Conservation (phyloP, 2,888 invertebrate species). For the Ornithoptera alexandrae region DNA sequence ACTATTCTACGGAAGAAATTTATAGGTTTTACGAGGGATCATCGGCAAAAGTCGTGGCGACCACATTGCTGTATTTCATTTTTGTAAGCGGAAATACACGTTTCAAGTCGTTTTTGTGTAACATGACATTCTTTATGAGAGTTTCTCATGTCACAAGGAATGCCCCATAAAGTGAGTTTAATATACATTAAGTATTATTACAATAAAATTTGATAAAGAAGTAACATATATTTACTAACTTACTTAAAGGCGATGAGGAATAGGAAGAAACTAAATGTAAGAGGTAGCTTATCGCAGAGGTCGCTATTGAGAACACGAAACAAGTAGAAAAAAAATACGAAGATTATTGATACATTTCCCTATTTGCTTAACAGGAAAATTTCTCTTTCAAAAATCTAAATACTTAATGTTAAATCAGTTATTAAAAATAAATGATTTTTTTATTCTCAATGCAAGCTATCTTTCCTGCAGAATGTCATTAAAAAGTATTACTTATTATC, state of each 20-base stretch:
- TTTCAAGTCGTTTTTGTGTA: slow-evolving; percentile 55
- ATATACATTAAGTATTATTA: not conserved
- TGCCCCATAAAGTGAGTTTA: not conserved
- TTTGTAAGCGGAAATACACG: slow-evolving; percentile 70
- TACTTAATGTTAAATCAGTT: not conserved
- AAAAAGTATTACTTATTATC: slow-evolving; percentile 41
- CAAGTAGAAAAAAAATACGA: not conserved
- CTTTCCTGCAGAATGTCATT: not conserved
- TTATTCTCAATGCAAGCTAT: not conserved
- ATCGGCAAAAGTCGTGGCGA: slow-evolving; percentile 66
- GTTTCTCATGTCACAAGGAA: too few relatives aligned
- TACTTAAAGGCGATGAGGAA: not conserved
- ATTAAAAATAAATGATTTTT: not conserved
- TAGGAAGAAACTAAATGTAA: not conserved
- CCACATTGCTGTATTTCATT: slow-evolving; percentile 74
- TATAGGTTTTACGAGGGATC: slow-evolving; percentile 78
- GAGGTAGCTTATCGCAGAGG: too few relatives aligned
- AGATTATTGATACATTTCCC: not conserved
- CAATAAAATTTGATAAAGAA: not conserved
- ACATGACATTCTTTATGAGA: slow-evolving; percentile 27
- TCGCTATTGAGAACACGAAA: not conserved
- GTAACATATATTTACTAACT: not conserved
- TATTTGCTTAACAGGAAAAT: not conserved
- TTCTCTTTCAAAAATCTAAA: not conserved
- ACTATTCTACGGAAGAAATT: slow-evolving; percentile 61